phyloP scores from a whole-genome alignment of 1,140 invertebrate genomes.

The Hydropsyche tenuis region DNA sequence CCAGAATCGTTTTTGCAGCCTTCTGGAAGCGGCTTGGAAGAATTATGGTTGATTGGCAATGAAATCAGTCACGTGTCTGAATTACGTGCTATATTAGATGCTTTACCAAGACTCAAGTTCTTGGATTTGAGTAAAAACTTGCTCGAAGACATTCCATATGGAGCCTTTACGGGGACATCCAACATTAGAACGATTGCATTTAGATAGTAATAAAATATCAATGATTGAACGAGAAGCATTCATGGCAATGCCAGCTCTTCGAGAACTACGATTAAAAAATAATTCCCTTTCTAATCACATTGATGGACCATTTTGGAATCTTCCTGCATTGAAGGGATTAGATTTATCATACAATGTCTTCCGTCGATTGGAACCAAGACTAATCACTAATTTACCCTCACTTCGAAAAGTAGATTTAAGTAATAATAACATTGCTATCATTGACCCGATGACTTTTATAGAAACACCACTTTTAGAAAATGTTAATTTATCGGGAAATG shows the following conservation, averaged over 20 bases:
- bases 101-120: slow-evolving; percentile 76
- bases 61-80: slow-evolving; percentile 76
- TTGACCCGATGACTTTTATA: slow-evolving; percentile 77
- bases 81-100: slow-evolving; percentile 73
- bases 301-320: slow-evolving; percentile 78
- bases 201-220: slow-evolving; percentile 79
- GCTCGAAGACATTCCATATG: slow-evolving; percentile 76
- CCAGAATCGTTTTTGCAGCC: slow-evolving; percentile 80
- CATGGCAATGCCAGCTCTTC: slow-evolving; percentile 78
- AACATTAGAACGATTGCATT: slow-evolving; percentile 77
- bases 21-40: slow-evolving; percentile 74
- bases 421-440: slow-evolving; percentile 72
- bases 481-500: slow-evolving; percentile 79
- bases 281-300: slow-evolving; percentile 74
- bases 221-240: slow-evolving; percentile 79
- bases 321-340: slow-evolving; percentile 80
- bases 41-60: slow-evolving; percentile 77
- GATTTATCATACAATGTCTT: slow-evolving; percentile 82
- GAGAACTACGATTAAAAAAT: slow-evolving; percentile 79
- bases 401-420: slow-evolving; percentile 80
- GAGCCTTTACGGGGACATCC: slow-evolving; percentile 77
- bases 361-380: slow-evolving; percentile 70
- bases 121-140: slow-evolving; percentile 80
- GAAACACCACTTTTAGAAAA: slow-evolving; percentile 75
- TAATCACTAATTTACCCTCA: slow-evolving; percentile 77